Evolutionary conservation across 2,888 invertebrate species (phyloP).

Genomic region (Lasioglossum villosulum): DNA sequence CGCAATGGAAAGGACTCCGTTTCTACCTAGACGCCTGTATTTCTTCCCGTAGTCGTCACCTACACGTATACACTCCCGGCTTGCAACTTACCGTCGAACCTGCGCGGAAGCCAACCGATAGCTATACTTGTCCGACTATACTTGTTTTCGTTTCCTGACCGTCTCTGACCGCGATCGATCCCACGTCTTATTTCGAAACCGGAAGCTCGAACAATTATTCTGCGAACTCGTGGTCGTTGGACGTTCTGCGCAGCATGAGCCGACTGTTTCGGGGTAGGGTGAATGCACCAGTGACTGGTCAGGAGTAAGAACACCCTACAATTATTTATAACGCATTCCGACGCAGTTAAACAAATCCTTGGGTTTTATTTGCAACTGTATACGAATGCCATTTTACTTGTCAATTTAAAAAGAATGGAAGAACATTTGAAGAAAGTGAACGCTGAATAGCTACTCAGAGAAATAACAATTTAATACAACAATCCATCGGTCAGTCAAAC

Average conservation of each 20-base stretch:
- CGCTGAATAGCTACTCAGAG: too few species aligned
- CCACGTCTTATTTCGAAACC: background rate
- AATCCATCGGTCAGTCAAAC: too few species aligned
- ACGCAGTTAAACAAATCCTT: too few species aligned
- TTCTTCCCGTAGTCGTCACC: conserved; percentile 36
- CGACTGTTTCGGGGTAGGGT: background rate
- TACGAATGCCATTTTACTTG: too few species aligned
- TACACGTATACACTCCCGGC: background rate
- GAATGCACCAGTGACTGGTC: too few species aligned
- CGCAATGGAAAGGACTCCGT: conserved; percentile 67
- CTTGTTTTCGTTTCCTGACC: conserved; percentile 35
- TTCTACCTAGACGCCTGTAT: conserved; percentile 36
- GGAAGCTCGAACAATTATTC: background rate
- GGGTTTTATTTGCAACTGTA: too few species aligned
- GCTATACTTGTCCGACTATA: conserved; percentile 8
- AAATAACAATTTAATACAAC: too few species aligned
- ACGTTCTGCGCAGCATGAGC: background rate
- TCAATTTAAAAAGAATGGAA: too few species aligned
- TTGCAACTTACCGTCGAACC: background rate
- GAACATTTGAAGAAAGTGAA: too few species aligned
- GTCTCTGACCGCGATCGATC: conserved; percentile 6
- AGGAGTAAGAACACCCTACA: too few species aligned
- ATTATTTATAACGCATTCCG: too few species aligned
- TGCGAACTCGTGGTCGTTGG: background rate
- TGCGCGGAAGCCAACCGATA: conserved; percentile 35